A percentile compares a stretch with the other conserved stretches of the same genome.
Evolutionary conservation across 2,888 invertebrate genomes (phyloP).

Genomic region (Cremastobaeus sp.): DNA sequence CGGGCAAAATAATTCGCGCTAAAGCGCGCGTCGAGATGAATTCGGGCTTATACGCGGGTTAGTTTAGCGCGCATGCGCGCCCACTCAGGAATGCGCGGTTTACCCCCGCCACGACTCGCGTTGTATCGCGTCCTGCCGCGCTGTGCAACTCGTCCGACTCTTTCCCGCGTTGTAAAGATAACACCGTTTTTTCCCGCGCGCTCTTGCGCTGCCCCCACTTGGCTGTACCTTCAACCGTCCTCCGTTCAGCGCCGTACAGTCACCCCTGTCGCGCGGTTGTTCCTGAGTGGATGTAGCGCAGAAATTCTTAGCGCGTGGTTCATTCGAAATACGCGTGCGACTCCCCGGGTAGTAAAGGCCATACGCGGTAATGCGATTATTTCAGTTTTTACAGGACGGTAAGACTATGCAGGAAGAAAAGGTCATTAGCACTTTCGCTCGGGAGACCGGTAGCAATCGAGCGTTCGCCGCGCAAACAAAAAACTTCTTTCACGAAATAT

Average conservation of each 20-base stretch:
- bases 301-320: conserved; percentile 32
- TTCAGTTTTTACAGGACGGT: conserved; percentile 32
- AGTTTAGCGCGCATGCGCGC: background rate
- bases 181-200: conserved; percentile 20
- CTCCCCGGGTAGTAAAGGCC: conserved; percentile 33
- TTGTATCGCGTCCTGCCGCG: conserved; percentile 2
- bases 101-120: conserved; percentile 7
- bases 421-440: conserved; percentile 52
- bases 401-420: conserved; percentile 28
- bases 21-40: background rate
- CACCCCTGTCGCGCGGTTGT: conserved; percentile 23
- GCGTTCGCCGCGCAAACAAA: conserved; percentile 27
- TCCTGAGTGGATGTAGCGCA: conserved; percentile 15
- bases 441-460: conserved; percentile 26
- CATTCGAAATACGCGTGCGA: conserved; percentile 27
- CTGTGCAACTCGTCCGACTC: conserved; percentile 3
- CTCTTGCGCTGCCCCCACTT: conserved; percentile 2
- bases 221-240: background rate
- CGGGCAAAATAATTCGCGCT: background rate
- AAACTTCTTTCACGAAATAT: conserved; percentile 42
- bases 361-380: conserved; percentile 48
- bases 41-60: background rate
- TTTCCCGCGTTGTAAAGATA: conserved; percentile 28
- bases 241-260: conserved; percentile 21
- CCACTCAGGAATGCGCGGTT: conserved; percentile 43